Conservation (phyloP, 2,113 vertebrate species). For the Conger conger region DNA sequence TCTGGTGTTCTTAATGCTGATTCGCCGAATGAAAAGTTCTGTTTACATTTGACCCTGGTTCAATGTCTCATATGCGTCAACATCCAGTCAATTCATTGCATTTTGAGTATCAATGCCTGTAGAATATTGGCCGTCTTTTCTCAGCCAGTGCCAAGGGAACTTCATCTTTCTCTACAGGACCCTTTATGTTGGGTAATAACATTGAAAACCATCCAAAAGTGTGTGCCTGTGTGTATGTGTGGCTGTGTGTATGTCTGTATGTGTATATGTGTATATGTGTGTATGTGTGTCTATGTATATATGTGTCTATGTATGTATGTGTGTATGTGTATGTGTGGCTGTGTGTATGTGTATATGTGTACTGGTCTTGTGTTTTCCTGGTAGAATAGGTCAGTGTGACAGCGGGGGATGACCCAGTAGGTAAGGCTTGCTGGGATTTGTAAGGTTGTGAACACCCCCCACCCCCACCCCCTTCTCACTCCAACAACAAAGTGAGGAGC, state of each 20-base stretch:
- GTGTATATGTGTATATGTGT: slow-evolving; percentile 25
- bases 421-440: not conserved
- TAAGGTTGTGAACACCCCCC: slow-evolving; percentile 7
- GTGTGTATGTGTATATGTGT: slow-evolving; percentile 21
- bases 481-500: slow-evolving; percentile 46
- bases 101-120: not conserved
- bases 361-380: not conserved
- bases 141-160: not conserved
- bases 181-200: slow-evolving; percentile 10
- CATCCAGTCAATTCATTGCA: not conserved
- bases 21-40: not conserved
- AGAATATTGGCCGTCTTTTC: not conserved
- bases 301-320: slow-evolving; percentile 12
- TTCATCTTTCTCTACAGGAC: not conserved
- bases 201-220: not conserved
- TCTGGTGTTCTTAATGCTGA: not conserved
- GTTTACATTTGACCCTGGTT: not conserved
- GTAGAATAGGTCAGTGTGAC: slow-evolving; percentile 7
- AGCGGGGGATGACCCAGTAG: slow-evolving; percentile 1
- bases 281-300: slow-evolving; percentile 23
- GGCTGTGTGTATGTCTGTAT: too few relatives aligned
- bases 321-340: slow-evolving; percentile 25
- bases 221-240: too few relatives aligned
- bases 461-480: slow-evolving; percentile 25
- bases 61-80: not conserved